Percentiles rank a stretch among this genome's conserved stretches.
phyloP scores from a whole-genome alignment of 2,888 invertebrate species.

The Aphrophora alni region DNA sequence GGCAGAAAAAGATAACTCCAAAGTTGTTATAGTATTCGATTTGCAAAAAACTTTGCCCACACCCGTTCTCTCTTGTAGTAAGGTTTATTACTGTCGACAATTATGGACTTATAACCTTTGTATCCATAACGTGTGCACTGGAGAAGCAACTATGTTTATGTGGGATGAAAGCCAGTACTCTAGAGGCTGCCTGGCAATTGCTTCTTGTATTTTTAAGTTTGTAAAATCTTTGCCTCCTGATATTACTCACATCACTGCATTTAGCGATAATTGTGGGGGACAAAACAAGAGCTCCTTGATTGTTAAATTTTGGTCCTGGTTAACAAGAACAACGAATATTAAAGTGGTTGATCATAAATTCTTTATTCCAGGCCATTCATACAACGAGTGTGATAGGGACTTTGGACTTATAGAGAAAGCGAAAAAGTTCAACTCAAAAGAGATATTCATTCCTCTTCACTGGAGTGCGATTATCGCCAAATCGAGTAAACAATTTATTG shows the following conservation, averaged over 20 bases:
- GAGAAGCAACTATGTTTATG: background rate
- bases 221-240: background rate
- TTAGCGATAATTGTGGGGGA: background rate
- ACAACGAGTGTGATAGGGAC: background rate
- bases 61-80: slow-evolving; percentile 17
- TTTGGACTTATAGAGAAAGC: background rate
- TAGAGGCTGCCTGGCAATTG: slow-evolving; percentile 15
- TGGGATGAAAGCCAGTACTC: background rate
- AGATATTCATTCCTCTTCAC: background rate
- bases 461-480: background rate
- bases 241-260: background rate
- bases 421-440: background rate
- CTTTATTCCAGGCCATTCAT: background rate
- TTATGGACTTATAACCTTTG: slow-evolving; percentile 7
- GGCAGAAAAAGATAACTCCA: background rate
- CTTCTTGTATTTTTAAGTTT: background rate
- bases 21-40: slow-evolving; percentile 12
- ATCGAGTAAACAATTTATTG: background rate
- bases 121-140: slow-evolving; percentile 4
- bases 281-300: background rate
- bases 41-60: slow-evolving; percentile 16
- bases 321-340: background rate
- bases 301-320: background rate
- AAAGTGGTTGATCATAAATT: background rate
- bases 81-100: slow-evolving; percentile 7